These are phyloP conservation scores for Ophraella communa DNA, from an alignment of 2,888 invertebrate genomes.

Conservation along the genomic window DNA sequence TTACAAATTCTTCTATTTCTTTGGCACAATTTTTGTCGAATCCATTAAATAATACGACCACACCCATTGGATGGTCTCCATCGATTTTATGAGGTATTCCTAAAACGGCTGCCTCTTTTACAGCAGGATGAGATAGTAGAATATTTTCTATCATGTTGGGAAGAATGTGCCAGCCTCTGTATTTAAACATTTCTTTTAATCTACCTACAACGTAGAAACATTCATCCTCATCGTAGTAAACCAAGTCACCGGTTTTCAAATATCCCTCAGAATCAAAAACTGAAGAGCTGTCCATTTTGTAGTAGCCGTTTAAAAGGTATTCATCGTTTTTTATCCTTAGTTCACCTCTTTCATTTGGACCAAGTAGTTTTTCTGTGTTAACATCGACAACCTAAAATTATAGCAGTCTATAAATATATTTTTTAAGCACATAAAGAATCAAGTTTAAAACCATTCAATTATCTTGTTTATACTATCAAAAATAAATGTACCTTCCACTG, in stretches of 20 bases:
- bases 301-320: constrained; percentile 57
- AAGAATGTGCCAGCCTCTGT: constrained; percentile 63
- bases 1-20: constrained; percentile 56
- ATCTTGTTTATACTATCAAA: too few relatives aligned
- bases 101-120: constrained; percentile 81
- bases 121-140: constrained; percentile 71
- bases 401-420: neutral
- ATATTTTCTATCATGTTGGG: constrained; percentile 82
- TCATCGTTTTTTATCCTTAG: constrained; percentile 59
- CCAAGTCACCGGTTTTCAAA: constrained; percentile 62
- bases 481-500: constrained; percentile 50
- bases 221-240: constrained; percentile 60
- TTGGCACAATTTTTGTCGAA: constrained; percentile 46
- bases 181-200: constrained; percentile 62
- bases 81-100: constrained; percentile 67
- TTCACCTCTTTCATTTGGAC: constrained; percentile 62
- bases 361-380: constrained; percentile 59
- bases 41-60: constrained; percentile 30
- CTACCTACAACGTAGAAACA: constrained; percentile 60
- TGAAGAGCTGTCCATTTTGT: constrained; percentile 58
- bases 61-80: constrained; percentile 70
- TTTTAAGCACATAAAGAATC: too few relatives aligned
- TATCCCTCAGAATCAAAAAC: constrained; percentile 58
- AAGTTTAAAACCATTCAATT: too few relatives aligned
- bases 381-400: constrained; percentile 58